Percentiles rank a stretch among this genome's conserved stretches.
Evolutionary conservation across 2,113 vertebrate genomes (phyloP).

Genomic region (Pogonocichla stellata): DNA sequence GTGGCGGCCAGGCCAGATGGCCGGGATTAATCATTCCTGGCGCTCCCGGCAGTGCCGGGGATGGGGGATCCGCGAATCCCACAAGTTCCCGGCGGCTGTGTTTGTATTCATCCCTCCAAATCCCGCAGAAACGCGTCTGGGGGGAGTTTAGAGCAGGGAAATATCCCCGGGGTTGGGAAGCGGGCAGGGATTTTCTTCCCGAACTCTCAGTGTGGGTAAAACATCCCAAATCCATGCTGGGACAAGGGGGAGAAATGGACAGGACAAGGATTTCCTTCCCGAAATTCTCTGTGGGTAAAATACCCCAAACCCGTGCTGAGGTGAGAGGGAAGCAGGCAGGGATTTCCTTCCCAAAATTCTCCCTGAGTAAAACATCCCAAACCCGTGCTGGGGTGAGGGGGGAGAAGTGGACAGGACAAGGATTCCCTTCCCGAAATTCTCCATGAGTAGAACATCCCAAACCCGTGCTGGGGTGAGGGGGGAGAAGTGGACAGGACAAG

Average conservation of each 20-base stretch:
- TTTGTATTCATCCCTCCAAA: neutral
- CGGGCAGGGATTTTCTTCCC: accelerated
- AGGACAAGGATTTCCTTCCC: too few species aligned
- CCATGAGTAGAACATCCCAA: accelerated
- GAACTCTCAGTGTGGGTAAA: too few species aligned
- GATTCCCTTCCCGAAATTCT: neutral
- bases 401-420: too few species aligned
- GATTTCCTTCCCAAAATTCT: neutral
- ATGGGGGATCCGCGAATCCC: neutral
- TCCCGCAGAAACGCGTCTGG: neutral
- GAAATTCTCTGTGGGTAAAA: too few species aligned
- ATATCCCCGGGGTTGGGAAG: neutral
- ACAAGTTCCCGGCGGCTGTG: accelerated
- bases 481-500: accelerated
- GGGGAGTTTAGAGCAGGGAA: neutral
- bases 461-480: neutral
- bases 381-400: neutral
- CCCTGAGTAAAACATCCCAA: accelerated
- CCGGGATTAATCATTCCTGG: conserved; percentile 13
- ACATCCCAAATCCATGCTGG: neutral
- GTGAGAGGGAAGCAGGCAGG: accelerated
- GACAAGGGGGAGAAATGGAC: too few species aligned
- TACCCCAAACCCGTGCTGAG: neutral
- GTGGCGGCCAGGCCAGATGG: conserved; percentile 25
- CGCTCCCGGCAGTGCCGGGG: neutral